Percentiles rank a stretch among this genome's conserved stretches.
Evolutionary conservation across 2,113 vertebrate genomes (phyloP).

Genomic region (Geococcyx californianus): DNA sequence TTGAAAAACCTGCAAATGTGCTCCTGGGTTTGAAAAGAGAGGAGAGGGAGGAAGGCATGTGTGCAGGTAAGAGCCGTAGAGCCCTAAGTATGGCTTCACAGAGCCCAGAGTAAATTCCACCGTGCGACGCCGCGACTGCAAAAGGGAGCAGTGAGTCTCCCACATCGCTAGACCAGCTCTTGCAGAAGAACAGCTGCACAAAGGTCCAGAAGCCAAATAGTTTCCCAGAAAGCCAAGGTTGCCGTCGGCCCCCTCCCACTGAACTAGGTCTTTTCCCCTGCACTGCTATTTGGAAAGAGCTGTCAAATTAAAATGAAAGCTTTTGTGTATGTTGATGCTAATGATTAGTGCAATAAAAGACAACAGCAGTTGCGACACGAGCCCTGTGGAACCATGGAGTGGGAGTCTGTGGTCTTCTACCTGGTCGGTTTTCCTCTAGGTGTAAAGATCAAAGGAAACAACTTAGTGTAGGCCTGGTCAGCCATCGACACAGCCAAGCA

Average conservation of each 20-base stretch:
- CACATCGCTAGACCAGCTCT: neutral
- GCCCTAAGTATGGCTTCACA: neutral
- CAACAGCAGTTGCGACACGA: neutral
- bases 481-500: neutral
- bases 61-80: neutral
- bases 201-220: neutral
- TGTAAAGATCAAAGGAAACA: neutral
- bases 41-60: neutral
- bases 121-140: fast-evolving
- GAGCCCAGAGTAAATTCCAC: neutral
- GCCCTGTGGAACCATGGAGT: fast-evolving
- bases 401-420: neutral
- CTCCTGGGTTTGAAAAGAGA: neutral
- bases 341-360: neutral
- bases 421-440: neutral
- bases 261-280: neutral
- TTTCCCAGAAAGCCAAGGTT: neutral
- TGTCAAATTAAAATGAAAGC: neutral
- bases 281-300: neutral
- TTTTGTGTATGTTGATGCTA: neutral
- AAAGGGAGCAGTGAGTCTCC: fast-evolving
- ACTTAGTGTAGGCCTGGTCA: neutral
- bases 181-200: neutral
- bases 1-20: neutral
- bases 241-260: fast-evolving